phyloP scores from a whole-genome alignment of 2,797 vertebrate genomes.

The Clarias laeviceps region DNA sequence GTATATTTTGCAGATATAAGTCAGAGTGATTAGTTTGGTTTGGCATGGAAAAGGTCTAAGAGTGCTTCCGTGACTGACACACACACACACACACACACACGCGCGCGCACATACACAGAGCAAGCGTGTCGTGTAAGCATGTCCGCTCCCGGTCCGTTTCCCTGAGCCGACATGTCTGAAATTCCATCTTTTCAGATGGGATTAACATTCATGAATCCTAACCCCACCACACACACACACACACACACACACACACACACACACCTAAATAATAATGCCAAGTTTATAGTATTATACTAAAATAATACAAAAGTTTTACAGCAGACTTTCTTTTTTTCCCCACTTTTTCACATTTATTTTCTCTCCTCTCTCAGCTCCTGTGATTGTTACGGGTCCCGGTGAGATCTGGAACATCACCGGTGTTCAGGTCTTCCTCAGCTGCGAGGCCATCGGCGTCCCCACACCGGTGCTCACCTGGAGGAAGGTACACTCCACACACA shows the following conservation, averaged over 20 bases:
- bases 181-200: slow-evolving; percentile 51
- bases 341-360: not conserved
- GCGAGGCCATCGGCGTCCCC: slow-evolving; percentile 89
- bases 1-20: not conserved
- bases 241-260: not conserved
- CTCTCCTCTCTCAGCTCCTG: slow-evolving; percentile 73
- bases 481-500: slow-evolving; percentile 74
- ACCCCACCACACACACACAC: not conserved
- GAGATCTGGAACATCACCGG: slow-evolving; percentile 89
- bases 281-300: no score
- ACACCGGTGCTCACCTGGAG: slow-evolving; percentile 93
- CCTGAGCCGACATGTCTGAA: slow-evolving; percentile 57
- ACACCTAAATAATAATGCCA: no score
- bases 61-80: not conserved
- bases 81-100: slow-evolving; percentile 1
- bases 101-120: slow-evolving; percentile 6
- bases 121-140: not conserved
- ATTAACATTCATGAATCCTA: slow-evolving; percentile 44
- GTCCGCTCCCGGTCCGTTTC: slow-evolving; percentile 1
- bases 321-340: not conserved
- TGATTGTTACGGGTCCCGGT: slow-evolving; percentile 86
- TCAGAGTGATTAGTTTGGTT: not conserved
- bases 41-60: not conserved
- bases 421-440: slow-evolving; percentile 89
- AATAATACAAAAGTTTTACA: not conserved